These are phyloP conservation scores for Helicoverpa armigera DNA, from an alignment of 1,140 invertebrate species.

Conservation along the genomic window DNA sequence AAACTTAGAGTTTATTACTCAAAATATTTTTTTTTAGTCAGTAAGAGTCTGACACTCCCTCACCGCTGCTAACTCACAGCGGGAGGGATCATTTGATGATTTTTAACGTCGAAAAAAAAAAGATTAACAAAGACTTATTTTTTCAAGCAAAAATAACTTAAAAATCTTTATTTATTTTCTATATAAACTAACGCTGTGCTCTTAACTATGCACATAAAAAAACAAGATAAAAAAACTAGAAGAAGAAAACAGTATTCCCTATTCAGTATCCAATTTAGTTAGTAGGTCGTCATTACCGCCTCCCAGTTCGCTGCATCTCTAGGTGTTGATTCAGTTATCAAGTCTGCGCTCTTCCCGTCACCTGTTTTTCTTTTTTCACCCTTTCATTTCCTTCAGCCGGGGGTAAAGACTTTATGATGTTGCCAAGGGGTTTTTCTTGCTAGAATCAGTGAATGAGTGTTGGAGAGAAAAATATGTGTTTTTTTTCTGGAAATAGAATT, in stretches of 20 bases:
- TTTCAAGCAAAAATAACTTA: too few relatives aligned
- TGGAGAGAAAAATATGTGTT: background rate
- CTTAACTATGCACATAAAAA: too few relatives aligned
- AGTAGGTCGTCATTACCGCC: constrained; percentile 23
- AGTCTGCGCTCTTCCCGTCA: constrained; percentile 12
- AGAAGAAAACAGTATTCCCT: background rate
- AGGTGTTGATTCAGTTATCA: constrained; percentile 45
- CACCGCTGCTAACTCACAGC: too few relatives aligned
- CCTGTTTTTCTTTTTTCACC: constrained; percentile 37
- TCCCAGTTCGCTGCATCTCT: constrained; percentile 17
- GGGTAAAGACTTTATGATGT: constrained; percentile 18
- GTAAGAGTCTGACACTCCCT: too few relatives aligned
- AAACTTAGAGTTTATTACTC: too few relatives aligned
- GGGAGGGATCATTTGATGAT: too few relatives aligned
- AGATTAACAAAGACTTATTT: too few relatives aligned
- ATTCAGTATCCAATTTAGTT: constrained; percentile 16
- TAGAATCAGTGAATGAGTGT: constrained; percentile 16
- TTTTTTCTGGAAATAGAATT: background rate
- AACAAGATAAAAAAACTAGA: background rate
- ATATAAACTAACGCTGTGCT: too few relatives aligned
- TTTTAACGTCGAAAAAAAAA: too few relatives aligned
- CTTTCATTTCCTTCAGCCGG: constrained; percentile 40
- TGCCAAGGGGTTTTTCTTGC: background rate
- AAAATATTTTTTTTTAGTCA: too few relatives aligned
- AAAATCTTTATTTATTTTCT: too few relatives aligned